Conservation (phyloP, 2,888 invertebrate genomes). For the Marasmarcha lunaedactyla region DNA sequence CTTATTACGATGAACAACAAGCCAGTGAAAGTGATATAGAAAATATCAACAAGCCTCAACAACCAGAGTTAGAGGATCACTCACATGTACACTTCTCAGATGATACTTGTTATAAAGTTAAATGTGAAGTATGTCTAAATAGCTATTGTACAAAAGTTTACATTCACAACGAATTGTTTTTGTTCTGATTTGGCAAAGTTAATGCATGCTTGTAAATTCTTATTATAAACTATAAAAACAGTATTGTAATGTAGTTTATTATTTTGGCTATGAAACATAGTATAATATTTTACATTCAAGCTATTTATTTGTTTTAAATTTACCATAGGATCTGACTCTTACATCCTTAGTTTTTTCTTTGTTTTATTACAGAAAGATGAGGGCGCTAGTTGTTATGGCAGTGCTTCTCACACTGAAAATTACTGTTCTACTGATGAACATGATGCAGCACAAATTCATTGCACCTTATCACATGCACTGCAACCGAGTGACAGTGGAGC, state of each 20-base stretch:
- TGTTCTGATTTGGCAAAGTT: too few relatives aligned
- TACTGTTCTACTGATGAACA: slow-evolving; percentile 81
- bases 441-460: slow-evolving; percentile 59
- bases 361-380: slow-evolving; percentile 55
- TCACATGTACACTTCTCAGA: slow-evolving; percentile 63
- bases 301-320: too few relatives aligned
- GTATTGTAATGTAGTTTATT: too few relatives aligned
- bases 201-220: too few relatives aligned
- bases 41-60: slow-evolving; percentile 31
- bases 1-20: slow-evolving; percentile 40
- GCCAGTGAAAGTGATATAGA: slow-evolving; percentile 55
- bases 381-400: slow-evolving; percentile 78
- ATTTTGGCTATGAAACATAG: too few relatives aligned
- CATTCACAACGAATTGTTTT: too few relatives aligned
- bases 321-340: too few relatives aligned
- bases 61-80: slow-evolving; percentile 48
- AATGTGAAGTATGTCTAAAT: slow-evolving; percentile 52
- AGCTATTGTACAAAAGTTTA: too few relatives aligned
- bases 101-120: slow-evolving; percentile 55
- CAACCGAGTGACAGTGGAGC: slow-evolving; percentile 81
- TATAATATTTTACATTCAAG: too few relatives aligned
- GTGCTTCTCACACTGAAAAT: slow-evolving; percentile 82
- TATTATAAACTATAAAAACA: too few relatives aligned
- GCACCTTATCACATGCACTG: slow-evolving; percentile 61
- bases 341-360: neutral